phyloP scores from a whole-genome alignment of 2,797 vertebrate species.

The Pseudochirops cupreus region DNA sequence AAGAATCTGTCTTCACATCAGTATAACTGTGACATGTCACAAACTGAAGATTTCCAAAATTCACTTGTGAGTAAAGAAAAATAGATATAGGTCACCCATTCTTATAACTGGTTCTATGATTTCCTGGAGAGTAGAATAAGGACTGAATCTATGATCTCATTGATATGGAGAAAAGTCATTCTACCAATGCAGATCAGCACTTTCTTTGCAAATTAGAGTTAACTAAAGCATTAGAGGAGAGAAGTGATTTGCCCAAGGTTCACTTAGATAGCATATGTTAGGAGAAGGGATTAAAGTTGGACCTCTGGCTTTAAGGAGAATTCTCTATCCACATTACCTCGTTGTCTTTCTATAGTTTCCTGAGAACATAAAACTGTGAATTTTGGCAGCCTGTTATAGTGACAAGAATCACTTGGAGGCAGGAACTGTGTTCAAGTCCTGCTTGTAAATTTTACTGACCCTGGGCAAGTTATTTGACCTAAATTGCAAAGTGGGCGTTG shows the following conservation, averaged over 20 bases:
- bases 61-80: not conserved
- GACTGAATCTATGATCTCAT: not conserved
- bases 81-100: not conserved
- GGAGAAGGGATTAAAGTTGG: not conserved
- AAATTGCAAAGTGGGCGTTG: too few relatives aligned
- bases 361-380: not conserved
- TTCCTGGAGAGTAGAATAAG: not conserved
- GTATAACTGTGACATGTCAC: not conserved
- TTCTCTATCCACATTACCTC: not conserved
- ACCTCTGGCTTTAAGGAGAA: not conserved
- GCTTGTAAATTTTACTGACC: too few relatives aligned
- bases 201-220: not conserved
- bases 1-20: not conserved
- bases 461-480: too few relatives aligned
- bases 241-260: not conserved
- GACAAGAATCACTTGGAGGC: not conserved
- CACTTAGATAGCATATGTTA: not conserved
- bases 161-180: not conserved
- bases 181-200: not conserved
- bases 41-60: not conserved
- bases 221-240: not conserved
- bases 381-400: not conserved
- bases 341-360: not conserved
- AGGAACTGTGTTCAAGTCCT: not conserved
- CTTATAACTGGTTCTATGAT: not conserved